Evolutionary conservation across 2,888 invertebrate genomes (phyloP).

Genomic region (Himalopsyche japonica): DNA sequence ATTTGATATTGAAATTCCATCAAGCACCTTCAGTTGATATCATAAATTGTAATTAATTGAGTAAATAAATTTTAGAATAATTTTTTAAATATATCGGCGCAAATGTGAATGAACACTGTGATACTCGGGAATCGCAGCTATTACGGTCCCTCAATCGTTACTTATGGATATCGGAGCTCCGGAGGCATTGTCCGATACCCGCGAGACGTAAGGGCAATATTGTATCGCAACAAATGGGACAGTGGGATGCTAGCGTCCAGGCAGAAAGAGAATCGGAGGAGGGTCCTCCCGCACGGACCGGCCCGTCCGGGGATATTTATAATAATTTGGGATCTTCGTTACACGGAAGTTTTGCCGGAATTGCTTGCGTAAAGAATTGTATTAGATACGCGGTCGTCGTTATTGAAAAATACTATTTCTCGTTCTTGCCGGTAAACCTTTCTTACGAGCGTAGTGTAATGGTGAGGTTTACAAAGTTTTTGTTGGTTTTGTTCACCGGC

Average conservation of each 20-base stretch:
- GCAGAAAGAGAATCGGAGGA: neutral
- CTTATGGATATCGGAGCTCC: constrained; percentile 34
- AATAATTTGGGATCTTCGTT: constrained; percentile 41
- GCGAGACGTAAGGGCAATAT: constrained; percentile 34
- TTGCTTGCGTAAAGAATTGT: constrained; percentile 41
- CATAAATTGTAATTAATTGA: too few species aligned
- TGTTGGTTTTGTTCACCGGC: neutral
- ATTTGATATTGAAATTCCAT: too few species aligned
- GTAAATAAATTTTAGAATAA: too few species aligned
- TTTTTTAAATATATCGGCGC: constrained; percentile 3
- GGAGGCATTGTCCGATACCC: constrained; percentile 36
- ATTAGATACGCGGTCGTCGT: constrained; percentile 36
- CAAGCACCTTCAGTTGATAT: too few species aligned
- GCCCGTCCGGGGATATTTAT: constrained; percentile 38
- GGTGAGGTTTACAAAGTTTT: neutral
- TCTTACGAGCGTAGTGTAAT: constrained; percentile 28
- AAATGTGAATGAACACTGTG: neutral
- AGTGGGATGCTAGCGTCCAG: neutral
- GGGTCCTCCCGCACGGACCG: neutral
- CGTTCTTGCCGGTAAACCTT: constrained; percentile 37
- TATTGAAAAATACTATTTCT: constrained; percentile 40
- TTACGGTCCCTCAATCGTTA: constrained; percentile 36
- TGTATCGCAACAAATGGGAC: constrained; percentile 30
- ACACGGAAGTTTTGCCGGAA: constrained; percentile 34
- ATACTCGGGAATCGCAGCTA: constrained; percentile 25